Conservation (phyloP, 2,797 vertebrate genomes). For the Macroramphosus scolopax region DNA sequence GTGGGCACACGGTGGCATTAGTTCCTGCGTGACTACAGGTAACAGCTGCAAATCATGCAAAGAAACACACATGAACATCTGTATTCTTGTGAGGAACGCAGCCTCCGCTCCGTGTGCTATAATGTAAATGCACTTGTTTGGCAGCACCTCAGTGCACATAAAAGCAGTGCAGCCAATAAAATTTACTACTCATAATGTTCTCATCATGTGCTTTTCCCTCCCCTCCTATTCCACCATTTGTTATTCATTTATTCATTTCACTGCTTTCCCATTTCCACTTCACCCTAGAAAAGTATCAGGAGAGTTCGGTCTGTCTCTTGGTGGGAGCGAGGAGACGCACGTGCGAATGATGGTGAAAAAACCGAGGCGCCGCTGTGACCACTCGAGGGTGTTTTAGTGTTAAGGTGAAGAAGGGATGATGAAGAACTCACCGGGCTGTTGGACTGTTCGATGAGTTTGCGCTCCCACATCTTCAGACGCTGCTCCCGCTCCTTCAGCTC, state of each 20-base stretch:
- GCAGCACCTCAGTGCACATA: conserved; percentile 12
- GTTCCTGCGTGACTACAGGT: too few species aligned
- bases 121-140: conserved; percentile 19
- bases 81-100: conserved; percentile 1
- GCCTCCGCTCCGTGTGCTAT: conserved; percentile 9
- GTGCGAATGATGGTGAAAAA: conserved; percentile 2
- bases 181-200: conserved; percentile 9
- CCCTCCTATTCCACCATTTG: conserved; percentile 20
- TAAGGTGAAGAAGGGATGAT: conserved; percentile 20
- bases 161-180: conserved; percentile 5
- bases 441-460: conserved; percentile 94
- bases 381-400: conserved; percentile 1
- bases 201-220: conserved; percentile 2
- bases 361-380: conserved; percentile 6
- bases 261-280: conserved; percentile 27
- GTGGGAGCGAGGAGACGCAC: conserved; percentile 1
- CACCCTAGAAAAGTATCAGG: conserved; percentile 6
- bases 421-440: conserved; percentile 89
- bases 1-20: too few species aligned
- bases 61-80: conserved; percentile 3
- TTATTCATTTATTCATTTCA: conserved; percentile 29
- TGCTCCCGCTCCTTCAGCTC: conserved; percentile 93
- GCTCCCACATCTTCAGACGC: conserved; percentile 96
- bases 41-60: too few species aligned
- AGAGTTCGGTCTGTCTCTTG: conserved; percentile 5